These are phyloP conservation scores for Maconellicoccus hirsutus DNA, from an alignment of 1,140 invertebrate species.

Conservation along the genomic window DNA sequence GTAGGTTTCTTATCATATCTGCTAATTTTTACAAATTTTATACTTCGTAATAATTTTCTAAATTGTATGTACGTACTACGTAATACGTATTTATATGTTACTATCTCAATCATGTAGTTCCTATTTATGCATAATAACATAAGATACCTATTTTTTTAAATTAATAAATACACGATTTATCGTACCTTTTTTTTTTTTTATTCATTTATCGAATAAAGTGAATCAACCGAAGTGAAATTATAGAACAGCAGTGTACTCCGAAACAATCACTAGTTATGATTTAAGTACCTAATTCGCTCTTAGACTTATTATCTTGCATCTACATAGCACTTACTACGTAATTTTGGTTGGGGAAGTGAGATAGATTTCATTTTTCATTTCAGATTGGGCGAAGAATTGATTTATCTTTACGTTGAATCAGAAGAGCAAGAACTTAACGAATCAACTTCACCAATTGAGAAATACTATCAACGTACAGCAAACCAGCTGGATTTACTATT, in stretches of 20 bases:
- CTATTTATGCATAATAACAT: neutral
- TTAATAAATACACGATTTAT: neutral
- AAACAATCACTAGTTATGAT: no score
- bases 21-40: no score
- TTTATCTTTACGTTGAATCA: neutral
- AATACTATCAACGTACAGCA: neutral
- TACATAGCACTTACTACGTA: no score
- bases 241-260: no score
- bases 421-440: neutral
- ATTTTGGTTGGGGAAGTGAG: neutral
- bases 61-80: no score
- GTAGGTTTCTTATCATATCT: no score
- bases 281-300: no score
- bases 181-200: neutral
- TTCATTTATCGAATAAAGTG: no score
- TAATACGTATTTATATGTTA: neutral
- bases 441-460: neutral
- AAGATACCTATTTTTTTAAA: neutral
- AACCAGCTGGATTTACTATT: neutral
- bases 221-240: no score
- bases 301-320: no score
- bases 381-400: conserved; percentile 2
- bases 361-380: neutral
- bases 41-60: no score
- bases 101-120: neutral